Evolutionary conservation across 1,140 invertebrate genomes (phyloP).

Genomic region (Lepidurus arcticus): DNA sequence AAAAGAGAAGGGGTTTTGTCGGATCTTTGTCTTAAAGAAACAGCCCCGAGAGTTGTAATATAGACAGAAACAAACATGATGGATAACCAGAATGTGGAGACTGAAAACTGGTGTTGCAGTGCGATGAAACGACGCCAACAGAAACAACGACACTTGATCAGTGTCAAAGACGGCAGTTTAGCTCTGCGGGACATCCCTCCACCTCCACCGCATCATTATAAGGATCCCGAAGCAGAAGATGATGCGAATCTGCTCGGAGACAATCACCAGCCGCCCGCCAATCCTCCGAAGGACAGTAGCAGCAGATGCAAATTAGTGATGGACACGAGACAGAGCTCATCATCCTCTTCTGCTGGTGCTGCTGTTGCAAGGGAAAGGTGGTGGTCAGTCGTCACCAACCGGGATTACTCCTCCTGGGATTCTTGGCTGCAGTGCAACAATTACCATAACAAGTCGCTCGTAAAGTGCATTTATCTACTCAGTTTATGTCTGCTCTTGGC

Average conservation of each 20-base stretch:
- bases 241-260: not conserved
- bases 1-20: not conserved
- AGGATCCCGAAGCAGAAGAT: no score
- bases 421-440: not conserved
- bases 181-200: not conserved
- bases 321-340: constrained; percentile 3
- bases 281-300: not conserved
- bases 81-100: not conserved
- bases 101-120: constrained; percentile 4
- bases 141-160: constrained; percentile 11
- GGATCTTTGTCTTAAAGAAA: not conserved
- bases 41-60: not conserved
- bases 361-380: no score
- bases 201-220: not conserved
- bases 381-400: no score
- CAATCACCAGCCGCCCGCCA: not conserved
- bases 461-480: not conserved
- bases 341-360: no score
- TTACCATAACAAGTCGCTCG: not conserved
- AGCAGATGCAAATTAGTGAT: constrained; percentile 16
- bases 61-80: not conserved
- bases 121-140: constrained; percentile 11
- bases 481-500: constrained; percentile 5
- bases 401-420: no score
- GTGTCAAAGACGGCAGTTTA: not conserved